These are phyloP conservation scores for Leptinotarsa defecta DNA, from an alignment of 1,140 invertebrate genomes.

Conservation along the genomic window DNA sequence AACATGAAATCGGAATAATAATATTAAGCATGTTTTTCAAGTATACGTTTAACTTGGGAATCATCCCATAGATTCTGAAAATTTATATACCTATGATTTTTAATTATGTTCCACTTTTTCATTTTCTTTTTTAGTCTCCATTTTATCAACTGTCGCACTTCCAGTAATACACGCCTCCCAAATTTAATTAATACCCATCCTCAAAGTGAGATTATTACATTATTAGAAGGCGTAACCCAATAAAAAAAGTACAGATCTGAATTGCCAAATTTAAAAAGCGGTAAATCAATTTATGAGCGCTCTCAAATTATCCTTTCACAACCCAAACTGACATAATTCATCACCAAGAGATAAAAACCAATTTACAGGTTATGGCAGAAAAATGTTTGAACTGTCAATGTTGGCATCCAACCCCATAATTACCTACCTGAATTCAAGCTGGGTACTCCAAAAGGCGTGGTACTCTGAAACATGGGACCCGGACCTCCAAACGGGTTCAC, in stretches of 20 bases:
- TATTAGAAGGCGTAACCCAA: neutral
- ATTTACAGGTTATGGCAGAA: neutral
- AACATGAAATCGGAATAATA: too few relatives aligned
- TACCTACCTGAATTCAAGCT: conserved; percentile 64
- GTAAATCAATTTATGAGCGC: neutral
- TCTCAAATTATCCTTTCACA: neutral
- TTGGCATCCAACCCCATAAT: conserved; percentile 20
- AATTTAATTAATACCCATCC: too few relatives aligned
- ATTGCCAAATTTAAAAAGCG: conserved; percentile 2
- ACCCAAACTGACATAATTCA: neutral
- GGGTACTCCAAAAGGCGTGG: conserved; percentile 62
- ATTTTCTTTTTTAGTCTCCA: too few relatives aligned
- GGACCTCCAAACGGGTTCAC: conserved; percentile 59
- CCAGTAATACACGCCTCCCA: too few relatives aligned
- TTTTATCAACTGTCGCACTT: too few relatives aligned
- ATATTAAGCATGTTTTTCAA: too few relatives aligned
- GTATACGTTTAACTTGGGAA: too few relatives aligned
- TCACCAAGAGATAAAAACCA: neutral
- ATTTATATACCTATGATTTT: too few relatives aligned
- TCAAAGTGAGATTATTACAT: too few relatives aligned
- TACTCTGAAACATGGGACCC: conserved; percentile 62
- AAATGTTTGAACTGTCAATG: neutral
- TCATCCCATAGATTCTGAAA: too few relatives aligned
- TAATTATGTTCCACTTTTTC: too few relatives aligned
- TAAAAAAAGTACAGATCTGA: neutral